Conservation (phyloP, 1,140 invertebrate genomes). For the Doryteuthis pealeii region DNA sequence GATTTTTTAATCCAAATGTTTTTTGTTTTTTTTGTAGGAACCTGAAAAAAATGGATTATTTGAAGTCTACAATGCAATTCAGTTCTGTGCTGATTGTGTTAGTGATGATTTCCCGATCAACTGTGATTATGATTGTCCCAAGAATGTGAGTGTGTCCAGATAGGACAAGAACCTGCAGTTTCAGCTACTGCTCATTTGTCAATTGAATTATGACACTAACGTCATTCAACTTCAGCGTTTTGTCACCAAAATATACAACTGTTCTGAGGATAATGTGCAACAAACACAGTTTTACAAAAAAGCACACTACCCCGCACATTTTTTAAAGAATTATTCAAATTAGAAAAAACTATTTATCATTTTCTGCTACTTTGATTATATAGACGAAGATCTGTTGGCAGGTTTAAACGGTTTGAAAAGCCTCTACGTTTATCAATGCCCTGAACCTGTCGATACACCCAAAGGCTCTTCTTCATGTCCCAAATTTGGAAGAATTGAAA, state of each 20-base stretch:
- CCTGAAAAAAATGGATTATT: no score
- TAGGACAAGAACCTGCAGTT: background rate
- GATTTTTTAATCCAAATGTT: no score
- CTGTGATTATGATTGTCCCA: no score
- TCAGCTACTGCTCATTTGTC: background rate
- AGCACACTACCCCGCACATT: background rate
- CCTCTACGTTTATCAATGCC: background rate
- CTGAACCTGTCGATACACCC: no score
- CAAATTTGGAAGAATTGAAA: background rate
- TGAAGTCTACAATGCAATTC: no score
- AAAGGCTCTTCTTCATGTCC: background rate
- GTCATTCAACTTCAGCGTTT: background rate
- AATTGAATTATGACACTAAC: background rate
- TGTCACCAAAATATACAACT: background rate
- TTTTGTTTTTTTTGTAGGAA: no score
- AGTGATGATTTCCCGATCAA: no score
- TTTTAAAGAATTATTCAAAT: background rate
- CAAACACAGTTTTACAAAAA: background rate
- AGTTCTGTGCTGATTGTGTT: no score
- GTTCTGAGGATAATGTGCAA: background rate
- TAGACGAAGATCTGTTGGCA: background rate
- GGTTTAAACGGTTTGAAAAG: background rate
- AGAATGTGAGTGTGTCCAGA: background rate
- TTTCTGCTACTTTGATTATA: background rate
- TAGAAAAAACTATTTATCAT: background rate